Base-by-base conservation (phyloP, 2,888 invertebrate genomes). In the Byasa hedistus region DNA sequence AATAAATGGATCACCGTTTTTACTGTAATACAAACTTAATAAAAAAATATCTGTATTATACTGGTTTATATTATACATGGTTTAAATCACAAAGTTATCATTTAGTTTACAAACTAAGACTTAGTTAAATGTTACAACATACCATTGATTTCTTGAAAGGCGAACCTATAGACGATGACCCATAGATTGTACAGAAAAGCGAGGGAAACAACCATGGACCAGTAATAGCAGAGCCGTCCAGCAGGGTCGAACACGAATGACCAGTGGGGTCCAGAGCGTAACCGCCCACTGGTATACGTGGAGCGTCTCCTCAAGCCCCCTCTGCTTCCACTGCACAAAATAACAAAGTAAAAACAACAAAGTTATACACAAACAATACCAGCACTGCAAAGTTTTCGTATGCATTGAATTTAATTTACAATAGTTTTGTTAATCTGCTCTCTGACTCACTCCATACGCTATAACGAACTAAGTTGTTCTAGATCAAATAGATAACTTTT, bases 201-300 rank as follows among this genome's bases (percentile, higher is more conserved):
- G 83, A 98, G 94, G 75, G 98, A 98, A 76, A 98, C 98, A 77
- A 98, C 97, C 96, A 98, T 97, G 78, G 98, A 98, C 98, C 98
- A 98, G 85, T 98, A 98, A 92, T 98, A 98, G 91, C 97, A 98
- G 71, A 99, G 94, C 63, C 98, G 94, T 72, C 99, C 99, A 75
- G 99, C 98, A 27, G 99, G 99, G 93, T 99, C 99, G 88, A 99
- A 99, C 74, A 99, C 98, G 89, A 99, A 98, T 63, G 98, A 98
- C 96, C 97, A 97, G 83, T 96, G 95, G 70, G 95, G 94, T 19
- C 95, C 94, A 51, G 94, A 90, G 68, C 95, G 94, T 74, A 95
- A 90, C 69, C 94, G 88, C 60, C 93, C 93, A 79, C 93, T 93
- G 39, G 91, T 83, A 82, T 94, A 93, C 70, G 94, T 93, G 65